Evolutionary conservation across 2,113 vertebrate species (phyloP), one percentile per base, ranked within the genome.

Genomic region (Peromyscus californicus): DNA sequence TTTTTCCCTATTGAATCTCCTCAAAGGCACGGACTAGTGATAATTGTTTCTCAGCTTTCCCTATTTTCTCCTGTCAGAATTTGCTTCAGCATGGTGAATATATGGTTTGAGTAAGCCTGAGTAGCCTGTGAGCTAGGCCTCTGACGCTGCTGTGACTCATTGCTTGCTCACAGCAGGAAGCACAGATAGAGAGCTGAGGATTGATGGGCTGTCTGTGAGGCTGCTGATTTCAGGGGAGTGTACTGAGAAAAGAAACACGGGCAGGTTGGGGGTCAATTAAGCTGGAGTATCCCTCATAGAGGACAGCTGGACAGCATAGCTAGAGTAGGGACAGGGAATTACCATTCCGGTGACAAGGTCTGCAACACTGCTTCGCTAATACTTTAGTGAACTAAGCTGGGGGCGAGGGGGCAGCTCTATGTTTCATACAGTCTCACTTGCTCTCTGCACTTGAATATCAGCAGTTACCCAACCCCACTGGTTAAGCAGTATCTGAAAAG

Each of bases 1-100:
- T 82, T 85, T 72, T 93, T 80, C 80, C 21, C 13, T 96, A 19
- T 33, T 96, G 63, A 48, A 42, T 93, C 45, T 83, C 31, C 24
- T 31, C 13, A 54, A 63, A 57, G 42, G 45, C 36, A 12, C 26
- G 33, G 90, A 70, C 51, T 70, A 15, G n/a, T 61, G 75, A 29
- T 8, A 21, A 29, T 61, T 36, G 10, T 48, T 89, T 80, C 82
- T 48, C 11, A 54, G 1, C 63, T 69, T 61, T 63, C 70, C 89
- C 83, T 67, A 11, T 33, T 91, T n/a, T 42, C 59, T 8, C 1
- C 1, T 91, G 29, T 83, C 61, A 70, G 29, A 67, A 48, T 95
- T 97, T 87, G 67, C 54, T 82, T 61, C 12, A 45, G 4, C 89
- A 1, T 87, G 45, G 24, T 78, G 54, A 84, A 39, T 86, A 5